phyloP scores from a whole-genome alignment of 2,113 vertebrate genomes.

The Solenodon paradoxus region DNA sequence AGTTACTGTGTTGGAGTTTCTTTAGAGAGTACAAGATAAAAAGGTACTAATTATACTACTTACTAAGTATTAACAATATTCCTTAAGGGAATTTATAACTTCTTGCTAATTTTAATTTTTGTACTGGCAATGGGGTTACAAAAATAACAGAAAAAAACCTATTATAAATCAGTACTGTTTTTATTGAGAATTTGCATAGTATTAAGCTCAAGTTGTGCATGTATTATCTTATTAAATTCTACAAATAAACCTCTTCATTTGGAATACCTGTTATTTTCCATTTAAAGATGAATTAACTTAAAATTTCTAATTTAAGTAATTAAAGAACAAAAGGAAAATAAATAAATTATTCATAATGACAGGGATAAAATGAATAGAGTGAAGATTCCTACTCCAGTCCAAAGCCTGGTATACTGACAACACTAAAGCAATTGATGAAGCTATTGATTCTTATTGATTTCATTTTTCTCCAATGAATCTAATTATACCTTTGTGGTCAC shows the following conservation, averaged over 20 bases:
- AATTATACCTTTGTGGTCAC: neutral
- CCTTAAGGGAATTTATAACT: neutral
- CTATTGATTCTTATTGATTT: neutral
- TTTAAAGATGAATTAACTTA: neutral
- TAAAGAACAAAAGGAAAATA: neutral
- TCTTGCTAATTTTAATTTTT: neutral
- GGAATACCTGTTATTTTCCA: neutral
- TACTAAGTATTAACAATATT: neutral
- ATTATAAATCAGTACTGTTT: constrained; percentile 3
- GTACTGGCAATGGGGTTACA: neutral
- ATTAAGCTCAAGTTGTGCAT: neutral
- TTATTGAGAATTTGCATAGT: neutral
- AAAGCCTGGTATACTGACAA: neutral
- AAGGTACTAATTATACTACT: neutral
- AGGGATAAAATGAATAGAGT: neutral
- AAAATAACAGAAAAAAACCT: neutral
- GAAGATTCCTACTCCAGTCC: neutral
- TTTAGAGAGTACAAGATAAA: neutral
- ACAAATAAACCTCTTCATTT: neutral
- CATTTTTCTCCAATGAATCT: neutral
- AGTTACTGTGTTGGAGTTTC: neutral
- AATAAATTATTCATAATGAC: neutral
- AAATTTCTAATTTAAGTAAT: neutral
- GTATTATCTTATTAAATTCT: neutral
- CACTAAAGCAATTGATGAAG: neutral